These are phyloP conservation scores for Cecidostiba fungosa DNA, from an alignment of 2,888 invertebrate species.

Conservation along the genomic window DNA sequence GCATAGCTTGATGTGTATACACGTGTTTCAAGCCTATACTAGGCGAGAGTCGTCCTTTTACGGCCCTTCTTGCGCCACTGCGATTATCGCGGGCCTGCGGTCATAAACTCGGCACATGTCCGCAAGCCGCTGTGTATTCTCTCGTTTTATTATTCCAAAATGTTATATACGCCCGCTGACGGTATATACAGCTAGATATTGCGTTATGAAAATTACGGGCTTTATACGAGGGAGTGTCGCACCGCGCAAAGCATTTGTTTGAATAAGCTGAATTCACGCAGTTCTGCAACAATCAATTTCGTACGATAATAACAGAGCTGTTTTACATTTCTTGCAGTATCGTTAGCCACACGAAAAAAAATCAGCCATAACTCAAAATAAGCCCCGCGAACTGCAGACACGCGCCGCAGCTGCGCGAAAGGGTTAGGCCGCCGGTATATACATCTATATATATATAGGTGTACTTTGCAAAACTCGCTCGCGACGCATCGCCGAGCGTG, in stretches of 20 bases:
- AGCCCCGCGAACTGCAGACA: background rate
- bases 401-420: background rate
- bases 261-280: background rate
- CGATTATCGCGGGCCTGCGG: slow-evolving; percentile 44
- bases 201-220: slow-evolving; percentile 22
- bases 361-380: background rate
- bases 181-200: background rate
- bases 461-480: slow-evolving; percentile 4
- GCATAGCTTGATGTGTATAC: slow-evolving; percentile 58
- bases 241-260: background rate
- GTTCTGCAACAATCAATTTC: background rate
- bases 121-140: background rate
- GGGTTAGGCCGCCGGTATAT: background rate
- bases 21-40: background rate
- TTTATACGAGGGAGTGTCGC: background rate
- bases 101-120: slow-evolving; percentile 39
- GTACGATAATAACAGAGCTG: background rate
- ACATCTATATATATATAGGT: background rate
- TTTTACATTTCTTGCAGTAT: background rate
- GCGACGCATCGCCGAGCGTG: slow-evolving; percentile 45
- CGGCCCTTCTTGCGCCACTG: slow-evolving; percentile 36
- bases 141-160: slow-evolving; percentile 39
- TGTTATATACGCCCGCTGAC: background rate
- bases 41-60: slow-evolving; percentile 45
- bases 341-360: background rate